These are phyloP conservation scores for Enteromius viviparus DNA, from an alignment of 2,797 vertebrate species.

Conservation along the genomic window DNA sequence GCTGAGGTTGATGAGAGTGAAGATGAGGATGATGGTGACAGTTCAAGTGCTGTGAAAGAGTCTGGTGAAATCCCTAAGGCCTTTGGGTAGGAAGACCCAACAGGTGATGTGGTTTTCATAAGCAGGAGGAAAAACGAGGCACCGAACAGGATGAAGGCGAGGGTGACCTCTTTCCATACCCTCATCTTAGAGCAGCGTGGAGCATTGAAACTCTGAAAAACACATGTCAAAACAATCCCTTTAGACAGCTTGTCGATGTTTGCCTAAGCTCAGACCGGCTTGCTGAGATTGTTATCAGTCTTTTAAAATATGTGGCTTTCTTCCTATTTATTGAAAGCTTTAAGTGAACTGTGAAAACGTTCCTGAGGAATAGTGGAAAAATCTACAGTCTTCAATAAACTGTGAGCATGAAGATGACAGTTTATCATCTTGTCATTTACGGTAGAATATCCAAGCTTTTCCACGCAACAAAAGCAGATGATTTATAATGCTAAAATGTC, in stretches of 20 bases:
- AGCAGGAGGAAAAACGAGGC: constrained; percentile 88
- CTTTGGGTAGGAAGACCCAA: constrained; percentile 66
- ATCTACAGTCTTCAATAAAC: not conserved
- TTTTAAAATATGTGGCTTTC: not conserved
- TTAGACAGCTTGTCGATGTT: constrained; percentile 6
- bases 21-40: constrained; percentile 49
- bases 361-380: not conserved
- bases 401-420: not conserved
- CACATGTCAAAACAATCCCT: constrained; percentile 46
- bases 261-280: not conserved
- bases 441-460: not conserved
- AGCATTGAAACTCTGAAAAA: constrained; percentile 89
- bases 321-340: not conserved
- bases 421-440: not conserved
- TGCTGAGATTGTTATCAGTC: not conserved
- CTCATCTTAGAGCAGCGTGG: constrained; percentile 95
- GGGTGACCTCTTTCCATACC: constrained; percentile 96
- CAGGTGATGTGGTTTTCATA: constrained; percentile 83
- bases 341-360: not conserved
- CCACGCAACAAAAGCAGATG: not conserved
- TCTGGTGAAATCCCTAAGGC: constrained; percentile 55
- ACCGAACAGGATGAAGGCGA: constrained; percentile 91
- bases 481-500: not conserved
- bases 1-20: constrained; percentile 43
- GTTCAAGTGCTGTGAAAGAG: constrained; percentile 53